These are phyloP conservation scores for Notiomystis cincta DNA, from an alignment of 2,113 vertebrate genomes.

Conservation along the genomic window DNA sequence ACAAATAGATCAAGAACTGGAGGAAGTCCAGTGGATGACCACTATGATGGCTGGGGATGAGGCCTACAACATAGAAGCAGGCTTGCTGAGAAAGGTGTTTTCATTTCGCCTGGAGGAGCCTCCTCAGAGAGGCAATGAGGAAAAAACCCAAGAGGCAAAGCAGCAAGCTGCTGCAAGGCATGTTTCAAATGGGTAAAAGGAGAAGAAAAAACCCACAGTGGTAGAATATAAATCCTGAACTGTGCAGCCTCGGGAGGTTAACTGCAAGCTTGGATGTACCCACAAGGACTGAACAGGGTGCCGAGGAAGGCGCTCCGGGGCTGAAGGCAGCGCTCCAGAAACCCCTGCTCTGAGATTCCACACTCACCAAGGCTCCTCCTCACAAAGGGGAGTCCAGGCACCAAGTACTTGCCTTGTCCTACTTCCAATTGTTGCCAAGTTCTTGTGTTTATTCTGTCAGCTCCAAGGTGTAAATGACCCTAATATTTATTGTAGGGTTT, in stretches of 20 bases:
- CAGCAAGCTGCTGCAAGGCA: neutral
- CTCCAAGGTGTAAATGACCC: neutral
- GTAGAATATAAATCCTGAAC: neutral
- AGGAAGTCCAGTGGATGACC: neutral
- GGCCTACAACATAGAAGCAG: accelerated
- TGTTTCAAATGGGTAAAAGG: neutral
- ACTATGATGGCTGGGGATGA: neutral
- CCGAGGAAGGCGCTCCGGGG: accelerated
- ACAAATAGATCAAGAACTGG: neutral
- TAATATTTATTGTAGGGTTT: neutral
- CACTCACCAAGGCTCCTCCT: neutral
- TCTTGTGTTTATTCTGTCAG: neutral
- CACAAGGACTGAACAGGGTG: neutral
- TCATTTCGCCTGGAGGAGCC: neutral
- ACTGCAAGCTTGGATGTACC: too few species aligned
- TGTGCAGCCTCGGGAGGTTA: neutral
- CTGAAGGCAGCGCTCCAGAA: neutral
- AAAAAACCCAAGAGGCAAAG: neutral
- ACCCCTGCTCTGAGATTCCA: neutral
- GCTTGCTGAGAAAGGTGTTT: neutral
- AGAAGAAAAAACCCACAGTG: neutral
- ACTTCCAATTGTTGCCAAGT: neutral
- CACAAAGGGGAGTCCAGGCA: neutral
- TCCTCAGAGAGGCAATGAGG: neutral
- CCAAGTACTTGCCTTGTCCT: neutral